Evolutionary conservation across 2,888 invertebrate species (phyloP).

Genomic region (Aleiodes testaceus): DNA sequence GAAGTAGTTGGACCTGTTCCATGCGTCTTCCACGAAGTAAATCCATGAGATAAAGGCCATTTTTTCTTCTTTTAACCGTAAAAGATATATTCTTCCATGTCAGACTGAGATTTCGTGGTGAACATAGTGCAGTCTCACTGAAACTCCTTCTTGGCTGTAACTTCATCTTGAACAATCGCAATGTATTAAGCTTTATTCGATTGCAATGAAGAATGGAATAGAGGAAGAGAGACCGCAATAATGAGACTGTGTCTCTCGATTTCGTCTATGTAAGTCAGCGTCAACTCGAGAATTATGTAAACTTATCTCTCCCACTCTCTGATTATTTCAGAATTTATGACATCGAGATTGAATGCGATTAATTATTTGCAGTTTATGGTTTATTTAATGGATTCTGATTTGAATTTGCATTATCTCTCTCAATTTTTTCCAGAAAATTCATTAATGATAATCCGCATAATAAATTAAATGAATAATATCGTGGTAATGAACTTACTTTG

Average conservation of each 20-base stretch:
- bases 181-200: constrained; percentile 22
- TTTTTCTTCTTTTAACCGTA: constrained; percentile 55
- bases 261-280: constrained; percentile 1
- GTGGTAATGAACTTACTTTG: constrained; percentile 1
- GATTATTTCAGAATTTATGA: constrained; percentile 14
- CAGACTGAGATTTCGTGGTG: constrained; percentile 54
- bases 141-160: constrained; percentile 35
- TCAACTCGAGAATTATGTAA: constrained; percentile 11
- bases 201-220: neutral
- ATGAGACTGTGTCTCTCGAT: constrained; percentile 28
- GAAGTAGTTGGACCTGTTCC: constrained; percentile 75
- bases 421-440: no score
- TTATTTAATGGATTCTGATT: neutral
- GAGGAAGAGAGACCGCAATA: constrained; percentile 28
- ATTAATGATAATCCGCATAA: no score
- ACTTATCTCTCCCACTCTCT: neutral
- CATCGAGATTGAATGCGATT: neutral
- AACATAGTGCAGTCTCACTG: constrained; percentile 36
- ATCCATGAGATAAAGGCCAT: constrained; percentile 65
- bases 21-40: constrained; percentile 75
- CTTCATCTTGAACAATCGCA: constrained; percentile 43
- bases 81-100: constrained; percentile 65
- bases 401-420: neutral
- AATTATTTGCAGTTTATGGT: constrained; percentile 2
- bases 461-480: neutral